phyloP scores from a whole-genome alignment of 64 coral and sea anemone genomes.

The Actinia tenebrosa region DNA sequence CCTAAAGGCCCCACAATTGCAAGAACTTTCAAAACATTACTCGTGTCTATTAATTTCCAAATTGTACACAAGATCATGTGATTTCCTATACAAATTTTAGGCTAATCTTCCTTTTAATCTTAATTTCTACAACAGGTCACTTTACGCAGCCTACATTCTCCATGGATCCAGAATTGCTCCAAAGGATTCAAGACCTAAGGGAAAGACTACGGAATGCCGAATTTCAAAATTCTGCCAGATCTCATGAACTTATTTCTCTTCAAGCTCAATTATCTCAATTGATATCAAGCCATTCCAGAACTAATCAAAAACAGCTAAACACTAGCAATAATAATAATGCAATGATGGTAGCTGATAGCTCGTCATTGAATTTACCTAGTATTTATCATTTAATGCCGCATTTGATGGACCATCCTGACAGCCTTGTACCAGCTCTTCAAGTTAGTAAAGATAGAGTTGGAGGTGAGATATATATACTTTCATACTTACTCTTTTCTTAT shows the following conservation, averaged over 20 bases:
- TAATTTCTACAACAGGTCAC: constrained; percentile 35
- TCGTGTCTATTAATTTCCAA: no score
- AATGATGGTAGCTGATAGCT: constrained; percentile 31
- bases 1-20: no score
- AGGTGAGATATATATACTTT: constrained; percentile 39
- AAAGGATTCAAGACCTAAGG: constrained; percentile 60
- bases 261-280: constrained; percentile 68
- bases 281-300: constrained; percentile 45
- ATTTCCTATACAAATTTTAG: no score
- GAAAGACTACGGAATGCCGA: constrained; percentile 73
- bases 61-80: no score
- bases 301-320: neutral
- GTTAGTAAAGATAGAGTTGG: constrained; percentile 69
- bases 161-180: constrained; percentile 56
- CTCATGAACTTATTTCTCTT: constrained; percentile 88
- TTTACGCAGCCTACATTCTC: neutral
- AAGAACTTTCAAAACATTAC: no score
- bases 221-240: constrained; percentile 79
- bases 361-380: constrained; percentile 76
- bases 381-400: constrained; percentile 97
- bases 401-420: constrained; percentile 75
- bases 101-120: neutral
- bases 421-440: constrained; percentile 74
- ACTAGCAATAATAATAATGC: constrained; percentile 21
- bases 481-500: no score